Percentiles rank a stretch among this genome's conserved stretches.
phyloP scores from a whole-genome alignment of 2,113 vertebrate species.

The human region GRCh38 chr7:131298501-131299000 shows the following conservation, averaged over 20 bases:
- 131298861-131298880: slow-evolving; percentile 13
- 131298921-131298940: too few relatives aligned
- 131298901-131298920: slow-evolving; percentile 49
- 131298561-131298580: slow-evolving; percentile 67
- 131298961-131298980: too few relatives aligned
- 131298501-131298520: slow-evolving; percentile 70
- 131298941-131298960: too few relatives aligned
- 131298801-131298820: neutral
- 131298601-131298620: slow-evolving; percentile 56
- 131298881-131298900: slow-evolving; percentile 55
- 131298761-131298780: slow-evolving; percentile 4
- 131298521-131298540: slow-evolving; percentile 58
- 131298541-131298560: slow-evolving; percentile 51
- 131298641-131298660: slow-evolving; percentile 12
- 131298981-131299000: too few relatives aligned
- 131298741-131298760: neutral
- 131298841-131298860: slow-evolving; percentile 60
- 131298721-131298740: neutral
- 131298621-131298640: slow-evolving; percentile 53
- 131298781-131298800: slow-evolving; percentile 33
- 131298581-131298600: slow-evolving; percentile 48
- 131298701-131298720: neutral
- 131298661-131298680: neutral
- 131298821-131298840: slow-evolving; percentile 53
- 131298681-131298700: neutral